These are phyloP conservation scores for Drosophila neotestacea DNA, from an alignment of 2,888 invertebrate genomes.

Conservation along the genomic window DNA sequence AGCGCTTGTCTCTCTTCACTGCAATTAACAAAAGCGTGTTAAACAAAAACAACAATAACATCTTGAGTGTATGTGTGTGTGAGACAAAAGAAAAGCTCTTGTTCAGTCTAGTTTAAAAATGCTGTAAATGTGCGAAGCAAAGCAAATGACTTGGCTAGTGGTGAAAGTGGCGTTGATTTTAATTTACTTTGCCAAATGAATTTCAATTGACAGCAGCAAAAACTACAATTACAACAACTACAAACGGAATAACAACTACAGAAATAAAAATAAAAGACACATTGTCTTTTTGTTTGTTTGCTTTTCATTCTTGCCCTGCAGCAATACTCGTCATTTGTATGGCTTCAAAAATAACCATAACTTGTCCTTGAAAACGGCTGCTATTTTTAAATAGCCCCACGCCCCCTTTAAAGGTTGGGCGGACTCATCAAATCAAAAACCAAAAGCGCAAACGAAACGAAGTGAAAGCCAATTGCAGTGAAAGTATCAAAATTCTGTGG, in stretches of 20 bases:
- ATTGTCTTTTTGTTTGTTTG: constrained; percentile 32
- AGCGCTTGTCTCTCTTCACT: constrained; percentile 36
- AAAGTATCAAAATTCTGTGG: background rate
- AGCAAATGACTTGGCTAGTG: constrained; percentile 56
- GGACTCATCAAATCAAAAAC: constrained; percentile 21
- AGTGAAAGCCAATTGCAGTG: constrained; percentile 47
- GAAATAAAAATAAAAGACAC: constrained; percentile 9
- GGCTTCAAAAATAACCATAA: constrained; percentile 77
- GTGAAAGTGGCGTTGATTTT: constrained; percentile 54
- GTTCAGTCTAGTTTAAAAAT: constrained; percentile 41
- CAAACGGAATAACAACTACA: constrained; percentile 8
- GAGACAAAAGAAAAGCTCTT: constrained; percentile 45
- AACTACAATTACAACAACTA: constrained; percentile 25
- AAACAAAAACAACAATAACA: constrained; percentile 43
- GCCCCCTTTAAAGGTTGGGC: constrained; percentile 33
- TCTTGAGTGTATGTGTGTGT: constrained; percentile 31
- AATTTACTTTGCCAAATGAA: constrained; percentile 50
- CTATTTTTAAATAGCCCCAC: constrained; percentile 59
- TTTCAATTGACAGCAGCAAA: constrained; percentile 40
- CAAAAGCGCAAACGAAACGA: constrained; percentile 15
- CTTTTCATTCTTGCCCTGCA: constrained; percentile 29
- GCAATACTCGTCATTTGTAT: constrained; percentile 49
- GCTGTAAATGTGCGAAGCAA: constrained; percentile 20
- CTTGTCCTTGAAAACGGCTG: constrained; percentile 64
- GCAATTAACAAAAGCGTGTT: constrained; percentile 34